Percentiles rank a stretch among this genome's conserved stretches.
Evolutionary conservation across 2,888 invertebrate species (phyloP).

Genomic region (Nebria salina): DNA sequence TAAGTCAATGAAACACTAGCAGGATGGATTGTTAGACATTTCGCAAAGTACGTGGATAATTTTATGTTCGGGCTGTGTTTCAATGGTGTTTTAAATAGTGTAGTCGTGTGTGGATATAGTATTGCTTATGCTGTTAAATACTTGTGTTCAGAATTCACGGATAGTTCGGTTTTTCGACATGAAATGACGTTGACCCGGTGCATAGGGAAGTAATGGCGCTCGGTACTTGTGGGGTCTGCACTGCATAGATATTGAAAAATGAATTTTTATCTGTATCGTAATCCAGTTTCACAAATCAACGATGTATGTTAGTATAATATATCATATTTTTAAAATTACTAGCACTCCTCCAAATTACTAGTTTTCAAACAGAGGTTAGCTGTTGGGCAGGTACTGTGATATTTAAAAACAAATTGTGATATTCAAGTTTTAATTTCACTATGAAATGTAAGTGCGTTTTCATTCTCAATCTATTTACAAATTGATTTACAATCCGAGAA

Average conservation of each 20-base stretch:
- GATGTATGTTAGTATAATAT: slow-evolving; percentile 38
- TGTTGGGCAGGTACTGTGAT: slow-evolving; percentile 54
- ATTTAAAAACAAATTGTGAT: slow-evolving; percentile 58
- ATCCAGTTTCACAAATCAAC: slow-evolving; percentile 34
- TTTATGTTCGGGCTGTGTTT: slow-evolving; percentile 35
- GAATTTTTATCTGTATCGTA: slow-evolving; percentile 42
- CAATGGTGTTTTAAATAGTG: slow-evolving; percentile 35
- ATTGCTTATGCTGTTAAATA: slow-evolving; percentile 24
- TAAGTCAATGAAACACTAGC: slow-evolving; percentile 49
- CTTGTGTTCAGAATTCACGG: slow-evolving; percentile 27
- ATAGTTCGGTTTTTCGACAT: slow-evolving; percentile 37
- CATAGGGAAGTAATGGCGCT: slow-evolving; percentile 55
- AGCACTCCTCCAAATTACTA: slow-evolving; percentile 4
- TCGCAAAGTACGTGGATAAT: slow-evolving; percentile 44
- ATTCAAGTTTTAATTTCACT: slow-evolving; percentile 48
- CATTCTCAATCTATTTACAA: slow-evolving; percentile 4
- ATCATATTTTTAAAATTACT: slow-evolving; percentile 32
- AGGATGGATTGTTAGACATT: slow-evolving; percentile 46
- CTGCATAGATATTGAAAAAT: slow-evolving; percentile 49
- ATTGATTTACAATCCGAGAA: slow-evolving; percentile 37
- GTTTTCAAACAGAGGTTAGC: slow-evolving; percentile 16
- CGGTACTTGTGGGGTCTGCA: slow-evolving; percentile 49
- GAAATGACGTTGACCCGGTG: slow-evolving; percentile 57
- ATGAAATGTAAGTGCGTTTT: slow-evolving; percentile 37
- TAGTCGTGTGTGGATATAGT: slow-evolving; percentile 24